A percentile compares a stretch with the other conserved stretches of the same genome.
Conservation (phyloP, 1,140 invertebrate species). For the Nebria ingens region DNA sequence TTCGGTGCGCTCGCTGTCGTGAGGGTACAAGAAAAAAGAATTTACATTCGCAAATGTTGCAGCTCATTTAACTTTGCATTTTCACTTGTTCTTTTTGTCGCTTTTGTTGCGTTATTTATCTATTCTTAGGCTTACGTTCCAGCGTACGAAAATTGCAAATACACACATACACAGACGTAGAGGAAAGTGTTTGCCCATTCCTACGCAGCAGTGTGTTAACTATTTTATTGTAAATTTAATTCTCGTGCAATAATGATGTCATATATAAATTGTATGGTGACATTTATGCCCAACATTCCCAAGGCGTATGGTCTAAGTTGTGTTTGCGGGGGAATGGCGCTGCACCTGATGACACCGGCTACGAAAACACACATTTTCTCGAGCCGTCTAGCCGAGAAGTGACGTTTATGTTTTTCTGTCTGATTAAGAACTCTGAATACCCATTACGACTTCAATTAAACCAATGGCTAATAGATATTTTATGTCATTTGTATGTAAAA, state of each 20-base stretch:
- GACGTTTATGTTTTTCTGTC: too few relatives aligned
- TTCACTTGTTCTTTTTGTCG: too few relatives aligned
- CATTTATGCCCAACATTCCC: conserved; percentile 1
- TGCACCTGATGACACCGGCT: background rate
- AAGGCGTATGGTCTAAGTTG: background rate
- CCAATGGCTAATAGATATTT: too few relatives aligned
- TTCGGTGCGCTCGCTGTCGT: background rate
- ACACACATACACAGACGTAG: too few relatives aligned
- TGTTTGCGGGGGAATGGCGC: background rate
- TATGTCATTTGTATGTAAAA: too few relatives aligned
- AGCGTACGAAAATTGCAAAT: background rate
- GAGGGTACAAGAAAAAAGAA: background rate
- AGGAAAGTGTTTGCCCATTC: background rate
- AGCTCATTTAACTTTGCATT: background rate
- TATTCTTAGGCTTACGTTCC: background rate
- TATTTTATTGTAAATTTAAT: conserved; percentile 9
- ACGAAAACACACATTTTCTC: background rate
- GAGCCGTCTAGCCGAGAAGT: background rate
- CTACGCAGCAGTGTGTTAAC: conserved; percentile 4
- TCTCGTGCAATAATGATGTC: conserved; percentile 7
- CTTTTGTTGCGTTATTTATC: too few relatives aligned
- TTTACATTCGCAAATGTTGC: conserved; percentile 5
- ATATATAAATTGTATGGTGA: background rate
- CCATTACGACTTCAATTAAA: too few relatives aligned
- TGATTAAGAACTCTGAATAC: too few relatives aligned